Evolutionary conservation across 2,113 vertebrate species (phyloP).

Genomic region (Microtus oregoni): DNA sequence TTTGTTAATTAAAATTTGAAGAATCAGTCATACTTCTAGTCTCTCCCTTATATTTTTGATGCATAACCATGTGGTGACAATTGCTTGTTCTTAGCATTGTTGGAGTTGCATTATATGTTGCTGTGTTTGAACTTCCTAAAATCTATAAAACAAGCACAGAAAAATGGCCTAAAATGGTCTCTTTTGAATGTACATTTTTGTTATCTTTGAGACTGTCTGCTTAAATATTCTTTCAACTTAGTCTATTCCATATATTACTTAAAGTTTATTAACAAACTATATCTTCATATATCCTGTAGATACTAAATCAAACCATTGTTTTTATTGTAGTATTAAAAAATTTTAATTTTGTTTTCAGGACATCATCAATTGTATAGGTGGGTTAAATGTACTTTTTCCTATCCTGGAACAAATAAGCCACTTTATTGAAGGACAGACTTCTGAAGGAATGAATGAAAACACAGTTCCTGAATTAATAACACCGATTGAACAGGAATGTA

Average conservation of each 20-base stretch:
- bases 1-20: slow-evolving; percentile 49
- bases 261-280: slow-evolving; percentile 32
- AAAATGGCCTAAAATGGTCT: background rate
- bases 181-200: background rate
- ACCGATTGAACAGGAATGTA: slow-evolving; percentile 93
- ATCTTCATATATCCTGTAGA: background rate
- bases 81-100: slow-evolving; percentile 1
- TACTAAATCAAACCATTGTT: slow-evolving; percentile 46
- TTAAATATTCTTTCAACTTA: background rate
- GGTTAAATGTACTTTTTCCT: slow-evolving; percentile 94
- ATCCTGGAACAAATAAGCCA: slow-evolving; percentile 94
- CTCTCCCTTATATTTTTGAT: slow-evolving; percentile 24
- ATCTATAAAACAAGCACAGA: background rate
- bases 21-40: background rate
- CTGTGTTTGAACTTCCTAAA: slow-evolving; percentile 17
- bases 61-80: background rate
- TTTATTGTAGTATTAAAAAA: slow-evolving; percentile 2
- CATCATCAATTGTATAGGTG: slow-evolving; percentile 96
- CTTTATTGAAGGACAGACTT: slow-evolving; percentile 83
- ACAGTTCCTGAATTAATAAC: slow-evolving; percentile 89
- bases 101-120: background rate
- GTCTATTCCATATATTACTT: background rate
- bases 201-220: background rate
- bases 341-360: slow-evolving; percentile 87
- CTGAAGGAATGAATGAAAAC: slow-evolving; percentile 88